Conservation (phyloP, 2,888 invertebrate species). For the Parnassius glacialis region DNA sequence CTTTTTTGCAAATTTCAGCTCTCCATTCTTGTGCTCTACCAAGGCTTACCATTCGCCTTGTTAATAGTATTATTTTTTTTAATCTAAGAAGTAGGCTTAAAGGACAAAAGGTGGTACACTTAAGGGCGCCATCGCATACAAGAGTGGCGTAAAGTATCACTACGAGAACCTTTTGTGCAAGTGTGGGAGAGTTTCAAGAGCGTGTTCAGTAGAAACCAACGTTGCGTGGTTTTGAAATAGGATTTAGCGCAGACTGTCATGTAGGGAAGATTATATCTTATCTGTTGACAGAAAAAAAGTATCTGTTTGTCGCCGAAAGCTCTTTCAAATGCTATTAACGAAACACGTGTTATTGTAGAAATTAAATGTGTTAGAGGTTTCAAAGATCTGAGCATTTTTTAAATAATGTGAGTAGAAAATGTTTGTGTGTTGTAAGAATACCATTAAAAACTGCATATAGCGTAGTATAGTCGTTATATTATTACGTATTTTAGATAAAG, state of each 20-base stretch:
- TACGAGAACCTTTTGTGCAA: conserved; percentile 59
- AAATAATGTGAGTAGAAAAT: background rate
- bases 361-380: conserved; percentile 26
- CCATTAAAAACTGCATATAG: too few species aligned
- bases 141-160: conserved; percentile 53
- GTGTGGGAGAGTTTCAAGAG: conserved; percentile 69
- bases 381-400: background rate
- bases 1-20: too few species aligned
- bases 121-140: conserved; percentile 53
- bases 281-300: conserved; percentile 55
- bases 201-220: conserved; percentile 64
- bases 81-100: conserved; percentile 51
- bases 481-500: too few species aligned
- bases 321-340: conserved; percentile 63
- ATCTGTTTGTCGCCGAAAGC: conserved; percentile 49
- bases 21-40: background rate
- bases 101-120: conserved; percentile 54
- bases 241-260: conserved; percentile 68
- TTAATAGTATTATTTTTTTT: conserved; percentile 25
- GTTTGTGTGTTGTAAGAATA: too few species aligned
- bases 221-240: conserved; percentile 74
- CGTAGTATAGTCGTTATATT: too few species aligned
- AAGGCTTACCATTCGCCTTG: conserved; percentile 20
- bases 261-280: conserved; percentile 58
- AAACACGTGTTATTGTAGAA: conserved; percentile 46